These are phyloP conservation scores for Drosophila ambigua DNA, from an alignment of 1,140 invertebrate species.

Conservation along the genomic window DNA sequence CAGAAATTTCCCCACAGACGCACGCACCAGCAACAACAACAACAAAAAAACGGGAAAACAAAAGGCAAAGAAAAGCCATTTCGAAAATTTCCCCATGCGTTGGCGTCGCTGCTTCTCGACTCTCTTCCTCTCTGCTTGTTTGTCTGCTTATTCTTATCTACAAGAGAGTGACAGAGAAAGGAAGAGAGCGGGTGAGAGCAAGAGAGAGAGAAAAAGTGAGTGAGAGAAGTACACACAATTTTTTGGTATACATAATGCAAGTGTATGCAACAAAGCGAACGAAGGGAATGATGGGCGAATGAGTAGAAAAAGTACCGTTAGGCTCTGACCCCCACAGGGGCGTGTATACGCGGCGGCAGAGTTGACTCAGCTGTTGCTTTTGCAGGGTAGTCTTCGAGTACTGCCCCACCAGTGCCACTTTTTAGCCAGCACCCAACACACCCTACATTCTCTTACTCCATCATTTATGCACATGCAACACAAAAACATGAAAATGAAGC, in stretches of 20 bases:
- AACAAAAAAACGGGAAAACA: background rate
- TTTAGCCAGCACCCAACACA: conserved; percentile 1
- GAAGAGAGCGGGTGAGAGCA: background rate
- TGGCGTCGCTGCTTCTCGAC: conserved; percentile 42
- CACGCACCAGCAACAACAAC: conserved; percentile 6
- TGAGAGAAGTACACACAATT: conserved; percentile 22
- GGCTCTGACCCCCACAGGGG: conserved; percentile 42
- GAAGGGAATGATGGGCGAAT: conserved; percentile 1
- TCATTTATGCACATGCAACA: conserved; percentile 29
- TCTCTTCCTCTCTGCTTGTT: background rate
- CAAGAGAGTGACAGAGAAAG: conserved; percentile 28
- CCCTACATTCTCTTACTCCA: background rate
- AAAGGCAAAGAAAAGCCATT: conserved; percentile 55
- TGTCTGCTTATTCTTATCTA: conserved; percentile 64
- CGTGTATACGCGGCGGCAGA: conserved; percentile 34
- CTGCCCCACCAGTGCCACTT: no score
- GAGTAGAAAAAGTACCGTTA: conserved; percentile 18
- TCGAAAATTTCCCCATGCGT: conserved; percentile 75
- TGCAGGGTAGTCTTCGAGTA: conserved; percentile 4
- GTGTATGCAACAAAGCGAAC: conserved; percentile 46
- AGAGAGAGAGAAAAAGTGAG: background rate
- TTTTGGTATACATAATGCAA: conserved; percentile 71
- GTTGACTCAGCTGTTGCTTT: conserved; percentile 55
- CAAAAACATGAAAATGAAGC: conserved; percentile 25
- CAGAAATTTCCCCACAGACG: conserved; percentile 58